Base-by-base conservation (phyloP, 2,888 invertebrate species). In the Esperia sulphurella region DNA sequence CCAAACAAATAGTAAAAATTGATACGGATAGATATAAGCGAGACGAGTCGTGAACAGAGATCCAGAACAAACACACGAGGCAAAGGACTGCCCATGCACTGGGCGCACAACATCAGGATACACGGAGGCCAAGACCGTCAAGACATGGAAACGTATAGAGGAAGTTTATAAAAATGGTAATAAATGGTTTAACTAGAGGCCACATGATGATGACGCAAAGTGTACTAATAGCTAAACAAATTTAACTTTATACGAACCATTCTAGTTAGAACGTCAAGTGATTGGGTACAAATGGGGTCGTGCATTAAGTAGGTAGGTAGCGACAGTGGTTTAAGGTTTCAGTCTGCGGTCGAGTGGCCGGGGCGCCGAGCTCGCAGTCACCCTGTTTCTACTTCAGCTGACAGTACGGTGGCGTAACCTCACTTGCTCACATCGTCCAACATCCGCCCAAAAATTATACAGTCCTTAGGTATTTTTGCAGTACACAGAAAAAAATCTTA, bases 271-370 rank as follows among this genome's bases (percentile, higher is more conserved):
- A 28, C 21, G 21, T 38, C 14, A 31, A 45, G 40, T 33, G 35
- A 44, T 31, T 39, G 46, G 14, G 42, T 38, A 41, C 46, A 35
- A 41, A 46, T 41, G 45, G 31, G 46, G 46, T 41, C 41, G 33
- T 42, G 7, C 28, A 13, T 41, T 13, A 14, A 54, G 63, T 68
- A 67, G 65, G 62, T 70, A 68, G 60, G 60, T 64, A 69, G 65
- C 58, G 62, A 66, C 55, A 54, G 59, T 50, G 71, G 79, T 76
- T 69, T 82, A 52, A 63, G 68, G 71, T 81, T 82, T 66, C 81
- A 72, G 72, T 74, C 72, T 82, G 83, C 79, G 84, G 83, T 81
- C 60, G 75, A 77, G 74, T 72, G 73, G 75, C 57, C 55, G 71
- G 75, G 77, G 76, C 74, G 75, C 74, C 63, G 50, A 41, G 46